A percentile compares a stretch with the other conserved stretches of the same genome.
These are phyloP conservation scores for Oxyura jamaicensis DNA, from an alignment of 2,113 vertebrate genomes.

Conservation along the genomic window DNA sequence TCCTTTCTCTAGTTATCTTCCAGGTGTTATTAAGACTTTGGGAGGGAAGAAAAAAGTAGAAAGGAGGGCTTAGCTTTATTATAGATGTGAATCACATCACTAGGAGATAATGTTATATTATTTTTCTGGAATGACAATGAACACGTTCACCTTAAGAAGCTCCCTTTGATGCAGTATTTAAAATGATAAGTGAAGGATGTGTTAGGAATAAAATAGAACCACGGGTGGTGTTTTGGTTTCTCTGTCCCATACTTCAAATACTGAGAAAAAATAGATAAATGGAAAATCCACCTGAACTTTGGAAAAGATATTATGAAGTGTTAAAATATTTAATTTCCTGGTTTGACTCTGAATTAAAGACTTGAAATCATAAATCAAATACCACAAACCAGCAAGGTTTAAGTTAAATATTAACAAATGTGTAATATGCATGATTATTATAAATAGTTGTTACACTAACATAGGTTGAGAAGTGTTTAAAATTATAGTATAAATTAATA, in stretches of 20 bases:
- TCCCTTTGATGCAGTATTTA: conserved; percentile 66
- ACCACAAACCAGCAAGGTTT: neutral
- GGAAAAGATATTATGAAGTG: neutral
- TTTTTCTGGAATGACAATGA: conserved; percentile 74
- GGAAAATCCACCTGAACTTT: conserved; percentile 18
- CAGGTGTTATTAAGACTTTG: conserved; percentile 36
- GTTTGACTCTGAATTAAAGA: conserved; percentile 38
- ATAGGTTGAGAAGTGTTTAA: neutral
- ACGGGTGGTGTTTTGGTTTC: conserved; percentile 64
- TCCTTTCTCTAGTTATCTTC: neutral
- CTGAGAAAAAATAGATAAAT: conserved; percentile 17
- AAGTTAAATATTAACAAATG: neutral
- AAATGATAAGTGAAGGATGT: conserved; percentile 34
- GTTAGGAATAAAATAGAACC: conserved; percentile 64
- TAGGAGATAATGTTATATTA: conserved; percentile 64
- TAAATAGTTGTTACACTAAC: neutral
- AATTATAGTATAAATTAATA: neutral
- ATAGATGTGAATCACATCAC: conserved; percentile 56
- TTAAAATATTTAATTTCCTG: conserved; percentile 62
- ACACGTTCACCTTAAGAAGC: conserved; percentile 50
- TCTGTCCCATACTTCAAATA: conserved; percentile 29
- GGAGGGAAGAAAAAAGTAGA: conserved; percentile 32
- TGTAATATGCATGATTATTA: neutral
- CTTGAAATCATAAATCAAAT: neutral
- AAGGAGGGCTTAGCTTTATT: conserved; percentile 55